phyloP scores from a whole-genome alignment of 2,888 invertebrate genomes.

The Ormyrus labotus region DNA sequence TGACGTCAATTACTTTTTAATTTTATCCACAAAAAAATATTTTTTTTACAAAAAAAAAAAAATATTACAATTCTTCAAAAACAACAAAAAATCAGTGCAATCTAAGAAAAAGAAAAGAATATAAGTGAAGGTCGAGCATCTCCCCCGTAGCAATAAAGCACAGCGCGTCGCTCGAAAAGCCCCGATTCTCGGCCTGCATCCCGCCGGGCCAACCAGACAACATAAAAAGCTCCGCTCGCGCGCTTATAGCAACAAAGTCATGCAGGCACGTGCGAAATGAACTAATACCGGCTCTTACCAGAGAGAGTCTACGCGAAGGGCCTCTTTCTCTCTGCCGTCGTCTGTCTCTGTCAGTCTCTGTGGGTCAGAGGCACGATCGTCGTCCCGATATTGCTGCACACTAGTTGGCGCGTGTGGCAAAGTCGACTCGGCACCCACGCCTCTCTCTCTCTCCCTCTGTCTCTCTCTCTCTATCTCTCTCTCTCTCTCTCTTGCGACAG shows the following conservation, averaged over 20 bases:
- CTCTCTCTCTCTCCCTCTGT: too few relatives aligned
- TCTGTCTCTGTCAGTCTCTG: neutral
- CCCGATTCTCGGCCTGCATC: too few relatives aligned
- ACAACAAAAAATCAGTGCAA: neutral
- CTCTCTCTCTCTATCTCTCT: neutral
- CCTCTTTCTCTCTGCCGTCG: neutral
- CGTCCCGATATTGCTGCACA: constrained; percentile 9
- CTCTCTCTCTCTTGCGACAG: neutral
- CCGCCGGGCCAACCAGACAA: too few relatives aligned
- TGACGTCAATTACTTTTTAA: too few relatives aligned
- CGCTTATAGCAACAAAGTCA: too few relatives aligned
- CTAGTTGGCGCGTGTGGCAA: constrained; percentile 15
- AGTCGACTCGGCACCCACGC: neutral
- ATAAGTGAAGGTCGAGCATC: too few relatives aligned
- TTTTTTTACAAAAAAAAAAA: too few relatives aligned
- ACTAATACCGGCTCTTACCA: constrained; percentile 42
- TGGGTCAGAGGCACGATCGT: constrained; percentile 9
- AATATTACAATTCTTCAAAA: too few relatives aligned
- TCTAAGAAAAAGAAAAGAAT: neutral
- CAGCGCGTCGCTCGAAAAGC: too few relatives aligned
- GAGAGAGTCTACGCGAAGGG: constrained; percentile 5
- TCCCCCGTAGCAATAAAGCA: too few relatives aligned
- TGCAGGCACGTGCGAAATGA: neutral
- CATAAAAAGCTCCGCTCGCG: too few relatives aligned
- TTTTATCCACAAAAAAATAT: too few relatives aligned